phyloP scores from a whole-genome alignment of 1,140 invertebrate species.

The Manduca sexta region DNA sequence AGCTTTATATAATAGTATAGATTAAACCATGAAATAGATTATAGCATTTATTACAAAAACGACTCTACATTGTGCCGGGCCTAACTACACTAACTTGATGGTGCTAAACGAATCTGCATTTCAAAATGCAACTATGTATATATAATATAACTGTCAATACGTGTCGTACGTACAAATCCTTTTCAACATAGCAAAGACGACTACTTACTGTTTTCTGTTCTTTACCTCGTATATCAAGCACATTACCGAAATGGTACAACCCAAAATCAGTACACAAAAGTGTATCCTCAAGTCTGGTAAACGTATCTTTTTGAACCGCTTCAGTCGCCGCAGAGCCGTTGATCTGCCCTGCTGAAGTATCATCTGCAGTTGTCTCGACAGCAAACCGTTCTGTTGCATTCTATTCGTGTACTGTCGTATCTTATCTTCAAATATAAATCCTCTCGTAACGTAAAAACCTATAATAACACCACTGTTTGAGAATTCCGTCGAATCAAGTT shows the following conservation, averaged over 20 bases:
- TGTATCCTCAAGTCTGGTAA: conserved; percentile 23
- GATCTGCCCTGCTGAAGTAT: conserved; percentile 14
- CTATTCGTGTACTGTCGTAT: conserved; percentile 17
- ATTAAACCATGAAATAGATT: too few relatives aligned
- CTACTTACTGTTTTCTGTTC: too few relatives aligned
- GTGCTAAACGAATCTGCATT: too few relatives aligned
- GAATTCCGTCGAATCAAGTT: conserved; percentile 25
- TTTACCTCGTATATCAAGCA: conserved; percentile 19
- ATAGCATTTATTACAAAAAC: too few relatives aligned
- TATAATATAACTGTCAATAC: too few relatives aligned
- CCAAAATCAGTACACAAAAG: conserved; percentile 18
- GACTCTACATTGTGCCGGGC: too few relatives aligned
- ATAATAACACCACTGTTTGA: conserved; percentile 13
- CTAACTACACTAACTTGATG: too few relatives aligned
- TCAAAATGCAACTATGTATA: too few relatives aligned
- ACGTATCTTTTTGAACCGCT: conserved; percentile 12
- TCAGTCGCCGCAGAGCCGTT: conserved; percentile 3
- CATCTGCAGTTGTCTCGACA: conserved; percentile 11
- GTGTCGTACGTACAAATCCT: too few relatives aligned
- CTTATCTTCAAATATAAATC: conserved; percentile 21
- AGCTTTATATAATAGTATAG: too few relatives aligned
- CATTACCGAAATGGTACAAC: conserved; percentile 14
- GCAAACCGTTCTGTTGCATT: conserved; percentile 29
- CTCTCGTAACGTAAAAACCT: conserved; percentile 22
- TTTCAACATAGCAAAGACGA: too few relatives aligned